Percentiles rank a stretch among this genome's conserved stretches.
Conservation (phyloP, 2,888 invertebrate species). For the Nipponacmea schrenckii region DNA sequence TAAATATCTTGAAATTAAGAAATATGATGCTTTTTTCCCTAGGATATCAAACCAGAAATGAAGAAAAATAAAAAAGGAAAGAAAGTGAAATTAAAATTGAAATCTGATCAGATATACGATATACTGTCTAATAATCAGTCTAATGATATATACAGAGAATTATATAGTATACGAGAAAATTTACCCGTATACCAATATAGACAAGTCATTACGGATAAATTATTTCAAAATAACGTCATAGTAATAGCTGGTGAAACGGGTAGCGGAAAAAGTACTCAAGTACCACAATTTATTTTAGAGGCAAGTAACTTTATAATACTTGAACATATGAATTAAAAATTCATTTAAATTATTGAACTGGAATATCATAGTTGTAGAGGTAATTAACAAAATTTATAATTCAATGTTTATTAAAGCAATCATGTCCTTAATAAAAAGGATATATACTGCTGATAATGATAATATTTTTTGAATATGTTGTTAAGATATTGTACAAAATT, state of each 20-base stretch:
- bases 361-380: neutral
- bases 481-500: no score
- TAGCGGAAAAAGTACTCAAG: conserved; percentile 66
- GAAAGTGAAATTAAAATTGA: neutral
- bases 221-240: conserved; percentile 50
- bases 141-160: conserved; percentile 33
- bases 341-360: neutral
- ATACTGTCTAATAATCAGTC: neutral
- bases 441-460: no score
- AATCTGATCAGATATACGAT: neutral
- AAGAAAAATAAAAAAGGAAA: conserved; percentile 2
- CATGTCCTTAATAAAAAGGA: no score
- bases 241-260: conserved; percentile 66
- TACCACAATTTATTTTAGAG: conserved; percentile 65
- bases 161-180: conserved; percentile 45
- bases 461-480: no score
- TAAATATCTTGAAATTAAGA: no score
- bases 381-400: neutral
- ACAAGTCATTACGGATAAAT: conserved; percentile 41
- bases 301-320: conserved; percentile 31
- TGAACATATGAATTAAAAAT: neutral
- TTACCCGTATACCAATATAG: conserved; percentile 59
- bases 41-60: neutral
- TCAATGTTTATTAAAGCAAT: neutral
- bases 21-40: no score